Conservation (phyloP, 2,888 invertebrate genomes). For the Aricia artaxerxes region DNA sequence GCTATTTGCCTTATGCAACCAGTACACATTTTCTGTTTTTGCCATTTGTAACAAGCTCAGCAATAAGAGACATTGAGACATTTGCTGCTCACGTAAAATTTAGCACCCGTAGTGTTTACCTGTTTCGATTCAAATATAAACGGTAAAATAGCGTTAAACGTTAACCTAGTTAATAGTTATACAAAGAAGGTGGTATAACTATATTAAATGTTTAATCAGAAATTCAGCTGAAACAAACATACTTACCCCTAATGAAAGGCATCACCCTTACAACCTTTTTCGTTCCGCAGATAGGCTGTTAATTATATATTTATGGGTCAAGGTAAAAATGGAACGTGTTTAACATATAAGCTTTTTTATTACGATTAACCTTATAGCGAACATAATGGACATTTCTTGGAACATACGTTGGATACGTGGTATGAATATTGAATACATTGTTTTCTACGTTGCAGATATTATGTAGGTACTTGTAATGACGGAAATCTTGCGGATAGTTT, state of each 20-base stretch:
- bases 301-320: slow-evolving; percentile 12
- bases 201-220: neutral
- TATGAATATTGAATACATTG: slow-evolving; percentile 1
- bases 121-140: neutral
- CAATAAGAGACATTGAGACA: no score
- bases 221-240: slow-evolving; percentile 2
- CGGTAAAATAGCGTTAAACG: neutral
- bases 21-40: no score
- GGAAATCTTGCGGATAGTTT: neutral
- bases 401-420: neutral
- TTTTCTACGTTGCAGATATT: neutral
- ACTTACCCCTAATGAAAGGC: neutral
- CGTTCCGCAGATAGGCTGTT: neutral
- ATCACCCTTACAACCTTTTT: neutral
- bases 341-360: slow-evolving; percentile 12
- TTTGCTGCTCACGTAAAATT: no score
- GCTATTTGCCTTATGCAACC: no score
- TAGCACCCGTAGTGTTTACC: neutral
- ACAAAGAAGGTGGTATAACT: neutral
- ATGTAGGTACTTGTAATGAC: neutral
- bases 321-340: slow-evolving; percentile 10
- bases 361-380: slow-evolving; percentile 9
- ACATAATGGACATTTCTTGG: slow-evolving; percentile 9
- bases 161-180: neutral
- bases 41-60: no score